A percentile compares a stretch with the other conserved stretches of the same genome.
These are phyloP conservation scores for Microcebus tavaratra DNA, from an alignment of 2,113 vertebrate genomes.

Conservation along the genomic window DNA sequence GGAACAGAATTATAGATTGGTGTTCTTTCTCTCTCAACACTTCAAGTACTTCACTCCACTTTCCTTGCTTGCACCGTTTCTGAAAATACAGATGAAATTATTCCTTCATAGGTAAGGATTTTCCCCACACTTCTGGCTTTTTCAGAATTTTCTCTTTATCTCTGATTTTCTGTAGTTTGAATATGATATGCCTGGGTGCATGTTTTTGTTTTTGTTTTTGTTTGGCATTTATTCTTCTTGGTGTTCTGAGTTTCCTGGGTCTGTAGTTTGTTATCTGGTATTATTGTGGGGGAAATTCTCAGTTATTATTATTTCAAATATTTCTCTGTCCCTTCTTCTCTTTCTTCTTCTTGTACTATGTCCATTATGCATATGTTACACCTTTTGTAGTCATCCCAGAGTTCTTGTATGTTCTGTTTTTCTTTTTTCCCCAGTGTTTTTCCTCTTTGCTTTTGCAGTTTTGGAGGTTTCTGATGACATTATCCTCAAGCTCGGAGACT, in stretches of 20 bases:
- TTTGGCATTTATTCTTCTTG: background rate
- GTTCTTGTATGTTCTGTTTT: background rate
- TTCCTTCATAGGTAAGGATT: background rate
- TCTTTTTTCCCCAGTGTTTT: background rate
- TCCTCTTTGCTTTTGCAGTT: background rate
- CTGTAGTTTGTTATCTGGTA: background rate
- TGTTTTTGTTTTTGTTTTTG: background rate
- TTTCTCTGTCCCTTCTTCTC: background rate
- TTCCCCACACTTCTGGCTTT: background rate
- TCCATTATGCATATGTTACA: background rate
- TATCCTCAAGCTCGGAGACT: background rate
- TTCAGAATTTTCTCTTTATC: background rate
- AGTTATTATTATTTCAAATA: background rate
- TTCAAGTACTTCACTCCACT: background rate
- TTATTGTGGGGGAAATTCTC: background rate
- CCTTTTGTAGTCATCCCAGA: background rate
- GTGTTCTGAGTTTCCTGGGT: background rate
- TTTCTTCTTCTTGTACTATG: background rate
- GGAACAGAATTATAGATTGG: background rate
- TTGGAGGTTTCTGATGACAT: background rate
- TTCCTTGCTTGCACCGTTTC: background rate
- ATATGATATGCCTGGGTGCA: background rate
- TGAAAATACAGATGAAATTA: background rate
- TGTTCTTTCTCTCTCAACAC: background rate
- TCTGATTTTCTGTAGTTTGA: background rate